These are phyloP conservation scores for Palythoa grandiflora DNA, from an alignment of 92 coral and sea anemone genomes.

Conservation along the genomic window DNA sequence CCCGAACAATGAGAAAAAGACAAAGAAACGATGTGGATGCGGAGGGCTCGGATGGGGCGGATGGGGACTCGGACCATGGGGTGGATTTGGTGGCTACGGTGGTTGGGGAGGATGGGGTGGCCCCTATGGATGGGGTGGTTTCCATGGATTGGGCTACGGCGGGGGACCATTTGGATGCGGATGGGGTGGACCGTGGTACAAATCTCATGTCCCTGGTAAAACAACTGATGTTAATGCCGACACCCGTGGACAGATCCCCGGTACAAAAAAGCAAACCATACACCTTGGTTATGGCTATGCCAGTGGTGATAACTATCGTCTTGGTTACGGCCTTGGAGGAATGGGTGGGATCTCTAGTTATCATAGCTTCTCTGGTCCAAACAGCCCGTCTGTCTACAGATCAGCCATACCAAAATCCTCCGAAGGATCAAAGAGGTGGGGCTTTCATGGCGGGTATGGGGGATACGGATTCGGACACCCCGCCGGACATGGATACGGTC, in stretches of 20 bases:
- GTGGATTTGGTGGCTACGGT: slow-evolving; percentile 71
- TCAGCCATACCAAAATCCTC: slow-evolving; percentile 66
- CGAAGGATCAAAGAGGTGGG: slow-evolving; percentile 83
- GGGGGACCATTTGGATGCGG: slow-evolving; percentile 58
- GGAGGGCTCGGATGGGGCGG: slow-evolving; percentile 76
- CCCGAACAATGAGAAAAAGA: slow-evolving; percentile 57
- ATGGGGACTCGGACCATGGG: slow-evolving; percentile 66
- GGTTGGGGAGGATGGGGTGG: slow-evolving; percentile 84
- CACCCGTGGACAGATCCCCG: slow-evolving; percentile 92
- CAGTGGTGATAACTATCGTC: slow-evolving; percentile 98
- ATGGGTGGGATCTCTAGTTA: slow-evolving; percentile 93
- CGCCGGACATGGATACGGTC: slow-evolving; percentile 75
- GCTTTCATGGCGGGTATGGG: slow-evolving; percentile 40
- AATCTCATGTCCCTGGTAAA: slow-evolving; percentile 78
- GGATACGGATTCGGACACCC: slow-evolving; percentile 60
- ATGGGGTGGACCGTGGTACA: slow-evolving; percentile 74
- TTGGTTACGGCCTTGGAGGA: slow-evolving; percentile 98
- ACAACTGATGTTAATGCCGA: slow-evolving; percentile 76
- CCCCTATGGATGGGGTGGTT: slow-evolving; percentile 77
- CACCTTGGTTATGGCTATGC: slow-evolving; percentile 99
- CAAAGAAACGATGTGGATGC: slow-evolving; percentile 76
- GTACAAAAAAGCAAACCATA: slow-evolving; percentile 89
- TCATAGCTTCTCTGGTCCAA: slow-evolving; percentile 59
- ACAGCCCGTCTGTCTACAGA: slow-evolving; percentile 68
- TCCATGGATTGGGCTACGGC: slow-evolving; percentile 81